These are phyloP conservation scores for Galagoides demidoff DNA, from an alignment of 2,797 vertebrate species.

Conservation along the genomic window DNA sequence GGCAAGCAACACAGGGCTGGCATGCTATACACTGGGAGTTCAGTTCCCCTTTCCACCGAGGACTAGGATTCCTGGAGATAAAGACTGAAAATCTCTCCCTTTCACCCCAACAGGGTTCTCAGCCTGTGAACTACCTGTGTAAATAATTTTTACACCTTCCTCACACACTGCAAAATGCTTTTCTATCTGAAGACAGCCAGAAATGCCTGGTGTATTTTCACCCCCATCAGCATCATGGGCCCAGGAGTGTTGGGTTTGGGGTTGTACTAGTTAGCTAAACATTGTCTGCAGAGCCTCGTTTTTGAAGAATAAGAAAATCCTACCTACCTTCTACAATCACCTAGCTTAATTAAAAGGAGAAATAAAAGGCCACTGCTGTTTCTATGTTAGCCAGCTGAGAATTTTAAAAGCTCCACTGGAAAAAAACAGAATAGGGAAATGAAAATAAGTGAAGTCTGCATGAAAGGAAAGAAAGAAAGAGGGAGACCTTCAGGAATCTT, in stretches of 20 bases:
- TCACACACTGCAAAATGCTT: neutral
- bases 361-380: neutral
- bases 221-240: neutral
- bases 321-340: neutral
- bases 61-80: neutral
- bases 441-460: constrained; percentile 5
- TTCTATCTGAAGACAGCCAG: neutral
- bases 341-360: neutral
- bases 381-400: neutral
- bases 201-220: neutral
- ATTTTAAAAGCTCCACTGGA: neutral
- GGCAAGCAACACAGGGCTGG: neutral
- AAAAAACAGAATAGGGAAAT: neutral
- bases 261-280: neutral
- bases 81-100: neutral
- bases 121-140: neutral
- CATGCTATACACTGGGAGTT: neutral
- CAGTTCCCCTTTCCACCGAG: neutral
- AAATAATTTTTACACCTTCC: neutral
- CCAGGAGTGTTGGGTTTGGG: neutral
- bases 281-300: neutral
- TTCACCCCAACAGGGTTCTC: neutral
- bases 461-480: neutral
- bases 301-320: neutral
- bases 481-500: neutral